phyloP scores from a whole-genome alignment of 2,113 vertebrate species.

The Rynchops niger region DNA sequence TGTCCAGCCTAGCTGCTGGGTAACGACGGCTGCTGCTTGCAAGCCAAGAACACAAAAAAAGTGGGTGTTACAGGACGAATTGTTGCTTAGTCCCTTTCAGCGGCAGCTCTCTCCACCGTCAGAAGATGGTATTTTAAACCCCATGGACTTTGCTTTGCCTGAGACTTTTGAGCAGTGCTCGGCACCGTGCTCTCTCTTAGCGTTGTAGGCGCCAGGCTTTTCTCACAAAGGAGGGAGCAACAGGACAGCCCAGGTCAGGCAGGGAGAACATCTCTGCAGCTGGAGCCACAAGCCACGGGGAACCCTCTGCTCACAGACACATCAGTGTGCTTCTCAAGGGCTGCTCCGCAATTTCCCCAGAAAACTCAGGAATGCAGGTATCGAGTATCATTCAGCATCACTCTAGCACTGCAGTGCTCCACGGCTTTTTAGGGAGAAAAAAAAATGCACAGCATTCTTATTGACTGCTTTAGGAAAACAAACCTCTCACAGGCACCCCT shows the following conservation, averaged over 20 bases:
- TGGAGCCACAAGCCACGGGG: neutral
- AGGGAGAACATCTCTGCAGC: neutral
- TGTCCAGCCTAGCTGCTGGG: neutral
- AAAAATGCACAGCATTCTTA: neutral
- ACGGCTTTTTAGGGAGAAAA: neutral
- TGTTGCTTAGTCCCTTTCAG: neutral
- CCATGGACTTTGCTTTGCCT: neutral
- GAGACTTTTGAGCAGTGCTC: neutral
- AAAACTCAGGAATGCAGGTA: neutral
- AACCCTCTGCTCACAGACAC: neutral
- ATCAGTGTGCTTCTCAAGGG: neutral
- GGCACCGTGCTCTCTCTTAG: fast-evolving
- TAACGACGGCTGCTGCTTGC: neutral
- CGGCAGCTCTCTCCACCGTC: neutral
- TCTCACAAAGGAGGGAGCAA: neutral
- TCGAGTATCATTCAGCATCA: neutral
- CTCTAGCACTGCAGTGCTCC: neutral
- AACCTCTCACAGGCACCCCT: neutral
- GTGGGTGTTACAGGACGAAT: neutral
- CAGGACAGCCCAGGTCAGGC: neutral
- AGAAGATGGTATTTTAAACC: neutral
- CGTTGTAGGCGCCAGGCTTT: neutral
- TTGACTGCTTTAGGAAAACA: neutral
- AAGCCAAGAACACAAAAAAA: neutral
- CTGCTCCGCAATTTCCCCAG: neutral